phyloP scores from a whole-genome alignment of 2,888 invertebrate genomes.

The Cenopis cana region DNA sequence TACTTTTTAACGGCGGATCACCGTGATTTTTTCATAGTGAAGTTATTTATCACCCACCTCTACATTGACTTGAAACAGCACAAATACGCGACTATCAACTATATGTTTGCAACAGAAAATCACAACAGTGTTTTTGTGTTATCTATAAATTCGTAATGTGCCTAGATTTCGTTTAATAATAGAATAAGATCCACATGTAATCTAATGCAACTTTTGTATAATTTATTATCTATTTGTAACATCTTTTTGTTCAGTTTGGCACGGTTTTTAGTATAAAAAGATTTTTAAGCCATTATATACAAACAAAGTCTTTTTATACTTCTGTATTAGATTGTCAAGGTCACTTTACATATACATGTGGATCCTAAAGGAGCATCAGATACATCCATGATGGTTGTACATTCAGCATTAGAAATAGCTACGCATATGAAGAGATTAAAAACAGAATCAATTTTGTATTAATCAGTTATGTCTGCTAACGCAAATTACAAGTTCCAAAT shows the following conservation, averaged over 20 bases:
- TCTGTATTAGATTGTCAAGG: not conserved
- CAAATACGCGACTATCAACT: too few species aligned
- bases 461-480: too few species aligned
- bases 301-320: constrained; percentile 2
- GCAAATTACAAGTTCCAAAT: too few species aligned
- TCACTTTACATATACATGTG: not conserved
- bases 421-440: too few species aligned
- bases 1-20: too few species aligned
- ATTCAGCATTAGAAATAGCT: too few species aligned
- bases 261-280: constrained; percentile 7
- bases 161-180: not conserved
- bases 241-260: constrained; percentile 20
- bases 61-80: not conserved
- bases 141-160: not conserved
- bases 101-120: not conserved
- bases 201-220: not conserved
- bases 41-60: too few species aligned
- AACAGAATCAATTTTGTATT: too few species aligned
- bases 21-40: too few species aligned
- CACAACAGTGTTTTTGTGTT: not conserved
- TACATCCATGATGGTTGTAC: not conserved
- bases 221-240: not conserved
- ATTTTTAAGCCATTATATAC: constrained; percentile 17
- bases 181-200: constrained; percentile 4
- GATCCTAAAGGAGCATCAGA: not conserved